A percentile compares a stretch with the other conserved stretches of the same genome.
Conservation (phyloP, 92 coral and sea anemone species). For the Umimayanthus chanpuru region DNA sequence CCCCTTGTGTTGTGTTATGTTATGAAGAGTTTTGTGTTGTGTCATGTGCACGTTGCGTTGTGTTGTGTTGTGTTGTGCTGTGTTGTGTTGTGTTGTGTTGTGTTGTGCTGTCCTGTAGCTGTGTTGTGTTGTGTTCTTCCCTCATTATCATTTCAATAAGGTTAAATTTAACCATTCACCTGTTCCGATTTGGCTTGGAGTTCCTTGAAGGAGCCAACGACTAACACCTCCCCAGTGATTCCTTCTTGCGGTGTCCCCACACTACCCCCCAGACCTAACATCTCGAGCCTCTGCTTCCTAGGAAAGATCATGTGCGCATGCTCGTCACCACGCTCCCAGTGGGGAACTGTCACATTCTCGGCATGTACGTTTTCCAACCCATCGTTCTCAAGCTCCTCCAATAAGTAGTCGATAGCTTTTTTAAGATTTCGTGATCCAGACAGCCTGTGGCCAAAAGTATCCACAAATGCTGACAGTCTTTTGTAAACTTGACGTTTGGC, state of each 20-base stretch:
- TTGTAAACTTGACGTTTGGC: slow-evolving; percentile 86
- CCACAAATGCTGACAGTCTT: slow-evolving; percentile 85
- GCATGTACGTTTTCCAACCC: slow-evolving; percentile 92
- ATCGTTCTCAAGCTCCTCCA: slow-evolving; percentile 64
- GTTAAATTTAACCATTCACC: slow-evolving; percentile 48
- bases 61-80: neutral
- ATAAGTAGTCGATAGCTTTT: slow-evolving; percentile 85
- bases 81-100: neutral
- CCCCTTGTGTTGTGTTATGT: neutral
- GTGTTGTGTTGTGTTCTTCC: neutral
- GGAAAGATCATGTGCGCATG: slow-evolving; percentile 78
- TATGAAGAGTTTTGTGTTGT: neutral
- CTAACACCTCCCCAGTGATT: slow-evolving; percentile 86
- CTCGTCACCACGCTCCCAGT: slow-evolving; percentile 95
- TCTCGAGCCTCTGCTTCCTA: slow-evolving; percentile 65
- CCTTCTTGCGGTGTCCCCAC: slow-evolving; percentile 85
- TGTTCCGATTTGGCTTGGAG: slow-evolving; percentile 67
- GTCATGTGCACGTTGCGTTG: neutral
- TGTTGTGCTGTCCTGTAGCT: neutral
- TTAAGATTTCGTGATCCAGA: slow-evolving; percentile 87
- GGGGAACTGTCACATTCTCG: slow-evolving; percentile 77
- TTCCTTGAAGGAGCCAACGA: slow-evolving; percentile 91
- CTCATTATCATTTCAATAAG: neutral
- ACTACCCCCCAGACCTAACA: slow-evolving; percentile 91
- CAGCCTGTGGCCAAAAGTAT: slow-evolving; percentile 79